Conservation (phyloP, 2,888 invertebrate species). For the Schrankia costaestrigalis region DNA sequence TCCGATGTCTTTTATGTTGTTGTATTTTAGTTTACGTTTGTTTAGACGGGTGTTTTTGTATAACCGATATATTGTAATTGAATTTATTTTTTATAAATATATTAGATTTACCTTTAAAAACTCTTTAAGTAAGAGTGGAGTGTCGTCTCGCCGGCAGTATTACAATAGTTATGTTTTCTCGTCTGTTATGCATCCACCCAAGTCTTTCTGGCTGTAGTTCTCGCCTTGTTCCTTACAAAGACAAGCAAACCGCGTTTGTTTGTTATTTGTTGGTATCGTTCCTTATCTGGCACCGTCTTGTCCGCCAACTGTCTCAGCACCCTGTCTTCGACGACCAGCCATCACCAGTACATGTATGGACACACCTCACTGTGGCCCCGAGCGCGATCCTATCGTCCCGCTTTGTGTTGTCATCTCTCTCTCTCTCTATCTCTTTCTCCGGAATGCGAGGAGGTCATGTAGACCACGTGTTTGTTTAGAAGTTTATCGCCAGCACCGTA, state of each 20-base stretch:
- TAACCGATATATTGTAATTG: no score
- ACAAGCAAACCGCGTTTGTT: conserved; percentile 21
- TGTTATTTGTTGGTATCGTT: conserved; percentile 17
- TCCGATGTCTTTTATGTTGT: neutral
- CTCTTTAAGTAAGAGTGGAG: conserved; percentile 30
- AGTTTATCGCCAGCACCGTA: conserved; percentile 48
- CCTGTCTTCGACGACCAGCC: conserved; percentile 30
- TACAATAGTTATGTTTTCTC: conserved; percentile 56
- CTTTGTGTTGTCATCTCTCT: conserved; percentile 44
- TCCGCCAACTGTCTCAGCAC: conserved; percentile 31
- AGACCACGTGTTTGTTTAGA: conserved; percentile 37
- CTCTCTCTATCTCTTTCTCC: conserved; percentile 11
- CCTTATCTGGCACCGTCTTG: conserved; percentile 33
- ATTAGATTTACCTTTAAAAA: no score
- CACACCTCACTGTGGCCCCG: conserved; percentile 17
- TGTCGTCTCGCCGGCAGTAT: conserved; percentile 58
- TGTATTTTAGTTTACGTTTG: neutral
- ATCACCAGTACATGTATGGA: conserved; percentile 7
- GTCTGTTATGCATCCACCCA: conserved; percentile 63
- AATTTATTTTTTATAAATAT: no score
- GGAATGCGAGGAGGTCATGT: conserved; percentile 34
- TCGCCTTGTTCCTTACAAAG: conserved; percentile 28
- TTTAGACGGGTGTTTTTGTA: conserved; percentile 4
- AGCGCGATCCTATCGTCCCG: conserved; percentile 40
- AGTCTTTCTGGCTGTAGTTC: conserved; percentile 41